Percentiles rank a stretch among this genome's conserved stretches.
Conservation (phyloP, 2,888 invertebrate genomes). For the Lottia gigantea region DNA sequence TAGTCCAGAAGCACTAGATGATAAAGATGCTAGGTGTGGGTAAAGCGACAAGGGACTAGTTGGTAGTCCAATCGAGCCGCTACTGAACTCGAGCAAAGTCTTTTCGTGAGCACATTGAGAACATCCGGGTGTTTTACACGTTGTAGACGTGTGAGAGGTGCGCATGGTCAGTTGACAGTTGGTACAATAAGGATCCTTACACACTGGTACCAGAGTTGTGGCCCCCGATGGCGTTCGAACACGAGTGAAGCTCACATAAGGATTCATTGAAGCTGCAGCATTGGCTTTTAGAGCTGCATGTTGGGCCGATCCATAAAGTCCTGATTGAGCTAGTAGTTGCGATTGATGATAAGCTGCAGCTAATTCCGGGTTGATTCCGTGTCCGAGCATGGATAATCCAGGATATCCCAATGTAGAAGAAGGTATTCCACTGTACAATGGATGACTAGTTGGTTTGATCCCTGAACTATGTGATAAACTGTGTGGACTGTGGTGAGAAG, state of each 20-base stretch:
- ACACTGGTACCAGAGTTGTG: slow-evolving; percentile 83
- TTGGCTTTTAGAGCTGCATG: slow-evolving; percentile 42
- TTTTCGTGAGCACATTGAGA: slow-evolving; percentile 92
- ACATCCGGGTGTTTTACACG: slow-evolving; percentile 92
- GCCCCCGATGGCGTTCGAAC: slow-evolving; percentile 93
- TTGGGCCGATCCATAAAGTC: slow-evolving; percentile 45
- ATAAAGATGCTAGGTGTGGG: slow-evolving; percentile 47
- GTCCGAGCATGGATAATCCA: background rate
- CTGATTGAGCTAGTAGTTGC: slow-evolving; percentile 49
- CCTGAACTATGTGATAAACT: background rate
- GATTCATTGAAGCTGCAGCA: slow-evolving; percentile 71
- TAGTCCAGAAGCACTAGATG: slow-evolving; percentile 46
- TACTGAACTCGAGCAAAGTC: slow-evolving; percentile 50
- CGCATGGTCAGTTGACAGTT: slow-evolving; percentile 93
- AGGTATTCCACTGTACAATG: background rate
- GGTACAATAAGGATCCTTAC: slow-evolving; percentile 95
- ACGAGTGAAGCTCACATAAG: slow-evolving; percentile 89
- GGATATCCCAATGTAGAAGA: background rate
- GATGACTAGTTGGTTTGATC: background rate
- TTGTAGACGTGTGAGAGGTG: slow-evolving; percentile 71
- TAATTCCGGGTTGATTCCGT: background rate
- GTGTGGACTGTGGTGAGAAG: background rate
- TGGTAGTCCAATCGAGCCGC: slow-evolving; percentile 42
- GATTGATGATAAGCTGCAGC: slow-evolving; percentile 32
- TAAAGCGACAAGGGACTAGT: slow-evolving; percentile 48